Percentiles rank a stretch among this genome's conserved stretches.
Conservation (phyloP, 2,113 vertebrate species). For the Phalacrocorax pelagicus region DNA sequence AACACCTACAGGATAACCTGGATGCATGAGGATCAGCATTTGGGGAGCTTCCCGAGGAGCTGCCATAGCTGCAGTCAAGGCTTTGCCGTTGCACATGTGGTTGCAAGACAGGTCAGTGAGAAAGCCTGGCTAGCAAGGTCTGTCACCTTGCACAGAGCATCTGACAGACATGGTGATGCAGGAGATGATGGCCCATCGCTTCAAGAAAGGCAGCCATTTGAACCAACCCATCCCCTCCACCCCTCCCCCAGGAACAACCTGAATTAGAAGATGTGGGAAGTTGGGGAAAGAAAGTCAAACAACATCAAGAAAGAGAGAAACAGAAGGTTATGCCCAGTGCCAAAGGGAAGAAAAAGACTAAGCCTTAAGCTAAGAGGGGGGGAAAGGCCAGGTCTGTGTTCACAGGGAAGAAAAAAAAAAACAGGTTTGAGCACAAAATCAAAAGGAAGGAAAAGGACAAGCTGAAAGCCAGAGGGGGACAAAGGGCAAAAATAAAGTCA, state of each 20-base stretch:
- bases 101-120: background rate
- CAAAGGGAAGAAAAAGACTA: constrained; percentile 21
- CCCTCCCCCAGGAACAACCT: background rate
- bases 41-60: rapidly evolving
- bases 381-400: constrained; percentile 5
- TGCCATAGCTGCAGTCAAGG: background rate
- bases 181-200: background rate
- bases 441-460: constrained; percentile 30
- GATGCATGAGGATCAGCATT: background rate
- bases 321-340: background rate
- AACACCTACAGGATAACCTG: rapidly evolving
- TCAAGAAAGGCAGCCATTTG: background rate
- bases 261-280: constrained; percentile 5
- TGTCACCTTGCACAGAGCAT: background rate
- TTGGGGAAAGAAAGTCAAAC: constrained; percentile 20
- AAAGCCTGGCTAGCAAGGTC: background rate
- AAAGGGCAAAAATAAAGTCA: constrained; percentile 30
- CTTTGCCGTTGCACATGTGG: background rate
- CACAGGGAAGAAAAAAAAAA: background rate
- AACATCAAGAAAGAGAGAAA: background rate
- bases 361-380: constrained; percentile 9
- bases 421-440: background rate
- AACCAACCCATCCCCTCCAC: background rate
- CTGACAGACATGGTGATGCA: background rate
- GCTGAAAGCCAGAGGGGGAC: background rate